Evolutionary conservation across 1,140 invertebrate species (phyloP).

Genomic region (Drosophila parvula): DNA sequence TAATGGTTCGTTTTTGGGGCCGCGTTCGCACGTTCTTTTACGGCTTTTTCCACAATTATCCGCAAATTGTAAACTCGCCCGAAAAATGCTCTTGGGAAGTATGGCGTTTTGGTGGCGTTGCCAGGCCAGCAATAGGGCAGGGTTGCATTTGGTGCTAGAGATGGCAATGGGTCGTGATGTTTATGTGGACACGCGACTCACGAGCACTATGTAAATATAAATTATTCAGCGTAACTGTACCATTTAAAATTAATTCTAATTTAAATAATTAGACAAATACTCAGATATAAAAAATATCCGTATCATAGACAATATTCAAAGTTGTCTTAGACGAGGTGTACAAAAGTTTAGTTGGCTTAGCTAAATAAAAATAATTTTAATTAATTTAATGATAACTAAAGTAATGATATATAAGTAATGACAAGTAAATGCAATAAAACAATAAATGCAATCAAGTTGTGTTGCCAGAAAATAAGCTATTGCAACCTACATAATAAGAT

Average conservation of each 20-base stretch:
- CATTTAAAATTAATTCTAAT: background rate
- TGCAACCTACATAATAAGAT: background rate
- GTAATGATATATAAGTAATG: too few relatives aligned
- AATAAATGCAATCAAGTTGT: background rate
- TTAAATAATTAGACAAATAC: too few relatives aligned
- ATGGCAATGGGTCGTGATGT: background rate
- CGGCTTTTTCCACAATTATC: constrained; percentile 47
- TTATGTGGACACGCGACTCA: background rate
- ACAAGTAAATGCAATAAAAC: too few relatives aligned
- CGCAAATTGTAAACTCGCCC: constrained; percentile 62
- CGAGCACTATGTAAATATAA: constrained; percentile 1
- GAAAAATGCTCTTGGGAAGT: constrained; percentile 76
- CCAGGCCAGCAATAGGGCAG: constrained; percentile 52
- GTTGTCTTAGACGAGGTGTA: too few relatives aligned
- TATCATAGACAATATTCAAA: too few relatives aligned
- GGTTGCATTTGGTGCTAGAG: constrained; percentile 43
- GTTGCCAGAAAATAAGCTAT: background rate
- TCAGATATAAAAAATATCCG: too few relatives aligned
- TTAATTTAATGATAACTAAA: too few relatives aligned
- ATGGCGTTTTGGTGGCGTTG: constrained; percentile 73
- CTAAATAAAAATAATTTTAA: too few relatives aligned
- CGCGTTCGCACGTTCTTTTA: constrained; percentile 45
- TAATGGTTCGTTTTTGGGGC: constrained; percentile 31
- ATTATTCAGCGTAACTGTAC: constrained; percentile 17
- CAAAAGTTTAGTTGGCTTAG: too few relatives aligned